A percentile compares a stretch with the other conserved stretches of the same genome.
Conservation (phyloP, 2,888 invertebrate genomes). For the Leptopterna dolabrata region DNA sequence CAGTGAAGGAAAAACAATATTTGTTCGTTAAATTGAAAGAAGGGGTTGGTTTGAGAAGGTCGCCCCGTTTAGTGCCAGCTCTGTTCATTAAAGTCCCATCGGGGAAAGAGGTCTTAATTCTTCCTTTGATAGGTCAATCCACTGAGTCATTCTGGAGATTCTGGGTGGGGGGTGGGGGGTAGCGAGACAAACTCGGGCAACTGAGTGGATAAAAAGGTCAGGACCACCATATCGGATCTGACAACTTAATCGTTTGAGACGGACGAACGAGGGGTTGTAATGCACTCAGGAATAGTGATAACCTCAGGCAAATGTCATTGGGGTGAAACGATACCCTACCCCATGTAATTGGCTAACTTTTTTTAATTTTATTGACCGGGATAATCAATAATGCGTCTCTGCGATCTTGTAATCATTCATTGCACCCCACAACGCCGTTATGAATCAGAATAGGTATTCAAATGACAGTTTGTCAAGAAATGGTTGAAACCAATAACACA, state of each 20-base stretch:
- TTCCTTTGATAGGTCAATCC: constrained; percentile 53
- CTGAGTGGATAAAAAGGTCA: constrained; percentile 43
- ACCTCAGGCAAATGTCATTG: not conserved
- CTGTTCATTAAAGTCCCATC: constrained; percentile 21
- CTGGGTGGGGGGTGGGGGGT: not conserved
- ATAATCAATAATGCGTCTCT: no score
- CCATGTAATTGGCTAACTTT: no score
- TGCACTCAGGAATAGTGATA: not conserved
- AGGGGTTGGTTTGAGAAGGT: constrained; percentile 15
- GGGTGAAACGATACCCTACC: not conserved
- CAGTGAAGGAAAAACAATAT: constrained; percentile 29
- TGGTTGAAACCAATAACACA: no score
- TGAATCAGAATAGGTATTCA: no score
- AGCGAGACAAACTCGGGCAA: constrained; percentile 37
- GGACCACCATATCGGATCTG: constrained; percentile 32
- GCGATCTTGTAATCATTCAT: no score
- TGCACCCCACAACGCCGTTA: no score
- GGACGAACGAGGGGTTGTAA: not conserved
- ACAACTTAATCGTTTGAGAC: constrained; percentile 13
- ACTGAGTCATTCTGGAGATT: constrained; percentile 49
- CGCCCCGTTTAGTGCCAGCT: not conserved
- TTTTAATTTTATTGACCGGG: no score
- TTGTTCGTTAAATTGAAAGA: constrained; percentile 47
- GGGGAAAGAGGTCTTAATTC: constrained; percentile 46
- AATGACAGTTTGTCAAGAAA: no score